A percentile compares a stretch with the other conserved stretches of the same genome.
Evolutionary conservation across 2,797 vertebrate species (phyloP).

Genomic region (Balearica regulorum): DNA sequence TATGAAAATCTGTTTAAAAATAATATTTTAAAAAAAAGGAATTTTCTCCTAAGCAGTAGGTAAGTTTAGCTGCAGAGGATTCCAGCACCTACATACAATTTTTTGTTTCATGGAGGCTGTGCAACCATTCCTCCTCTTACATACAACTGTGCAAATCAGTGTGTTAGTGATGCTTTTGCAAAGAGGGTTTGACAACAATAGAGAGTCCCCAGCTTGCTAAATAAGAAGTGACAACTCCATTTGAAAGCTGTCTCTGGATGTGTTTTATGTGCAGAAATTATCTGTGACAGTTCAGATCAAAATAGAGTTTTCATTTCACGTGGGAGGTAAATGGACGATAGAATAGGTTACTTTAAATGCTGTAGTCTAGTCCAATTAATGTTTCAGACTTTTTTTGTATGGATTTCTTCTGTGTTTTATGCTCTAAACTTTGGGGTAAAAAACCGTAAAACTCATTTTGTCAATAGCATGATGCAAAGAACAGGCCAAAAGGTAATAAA

Average conservation of each 20-base stretch:
- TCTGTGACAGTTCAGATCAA: slow-evolving; percentile 78
- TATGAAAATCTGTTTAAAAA: slow-evolving; percentile 37
- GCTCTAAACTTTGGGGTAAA: slow-evolving; percentile 44
- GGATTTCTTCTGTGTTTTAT: slow-evolving; percentile 16
- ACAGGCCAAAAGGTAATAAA: slow-evolving; percentile 33
- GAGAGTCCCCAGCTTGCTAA: slow-evolving; percentile 82
- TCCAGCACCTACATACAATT: not conserved
- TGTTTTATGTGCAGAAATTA: slow-evolving; percentile 79
- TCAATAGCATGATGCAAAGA: slow-evolving; percentile 22
- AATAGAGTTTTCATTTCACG: slow-evolving; percentile 76
- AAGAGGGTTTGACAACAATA: slow-evolving; percentile 93
- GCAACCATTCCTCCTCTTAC: slow-evolving; percentile 63
- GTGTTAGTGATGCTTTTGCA: slow-evolving; percentile 80
- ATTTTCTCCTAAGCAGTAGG: not conserved
- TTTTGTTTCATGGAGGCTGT: slow-evolving; percentile 38
- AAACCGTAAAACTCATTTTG: not conserved
- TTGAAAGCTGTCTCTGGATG: slow-evolving; percentile 77
- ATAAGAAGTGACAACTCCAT: slow-evolving; percentile 91
- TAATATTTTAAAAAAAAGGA: not conserved
- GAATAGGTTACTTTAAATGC: slow-evolving; percentile 70
- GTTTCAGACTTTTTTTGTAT: slow-evolving; percentile 39
- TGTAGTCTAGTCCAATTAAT: slow-evolving; percentile 68
- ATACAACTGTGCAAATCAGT: slow-evolving; percentile 24
- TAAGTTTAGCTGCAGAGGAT: slow-evolving; percentile 1
- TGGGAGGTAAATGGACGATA: slow-evolving; percentile 67